Evolutionary conservation across 2,113 vertebrate species (phyloP).

Genomic region (Phrynosoma blainvillii): DNA sequence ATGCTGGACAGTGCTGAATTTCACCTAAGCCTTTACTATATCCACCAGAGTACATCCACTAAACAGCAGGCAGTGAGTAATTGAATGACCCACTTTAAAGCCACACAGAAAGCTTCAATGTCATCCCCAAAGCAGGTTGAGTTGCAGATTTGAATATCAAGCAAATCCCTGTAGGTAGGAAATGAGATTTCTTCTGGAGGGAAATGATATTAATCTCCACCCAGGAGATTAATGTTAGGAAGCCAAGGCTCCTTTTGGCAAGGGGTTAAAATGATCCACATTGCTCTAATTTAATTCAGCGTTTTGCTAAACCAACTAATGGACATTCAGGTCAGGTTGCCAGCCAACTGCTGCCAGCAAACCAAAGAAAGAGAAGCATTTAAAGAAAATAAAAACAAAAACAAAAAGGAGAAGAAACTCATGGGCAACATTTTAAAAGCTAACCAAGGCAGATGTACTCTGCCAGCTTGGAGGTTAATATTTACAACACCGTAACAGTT

Average conservation of each 20-base stretch:
- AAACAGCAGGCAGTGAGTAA: not conserved
- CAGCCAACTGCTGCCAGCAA: slow-evolving; percentile 37
- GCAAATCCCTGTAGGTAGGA: slow-evolving; percentile 40
- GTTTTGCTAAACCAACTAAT: slow-evolving; percentile 42
- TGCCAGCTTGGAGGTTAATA: slow-evolving; percentile 49
- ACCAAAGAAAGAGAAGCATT: not conserved
- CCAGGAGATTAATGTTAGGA: slow-evolving; percentile 35
- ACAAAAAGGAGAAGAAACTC: not conserved
- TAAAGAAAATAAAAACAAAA: not conserved
- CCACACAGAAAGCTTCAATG: not conserved
- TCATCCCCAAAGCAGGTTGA: slow-evolving; percentile 34
- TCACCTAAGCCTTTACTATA: slow-evolving; percentile 2
- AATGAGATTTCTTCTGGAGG: slow-evolving; percentile 38
- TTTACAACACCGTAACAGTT: slow-evolving; percentile 25
- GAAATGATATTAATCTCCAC: slow-evolving; percentile 34
- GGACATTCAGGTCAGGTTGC: slow-evolving; percentile 43
- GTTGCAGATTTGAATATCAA: slow-evolving; percentile 45
- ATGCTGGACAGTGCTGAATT: not conserved
- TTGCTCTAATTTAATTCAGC: slow-evolving; percentile 49
- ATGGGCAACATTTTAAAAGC: slow-evolving; percentile 40
- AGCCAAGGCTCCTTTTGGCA: not conserved
- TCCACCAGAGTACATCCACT: not conserved
- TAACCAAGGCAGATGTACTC: slow-evolving; percentile 10
- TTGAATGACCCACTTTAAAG: slow-evolving; percentile 32
- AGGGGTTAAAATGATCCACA: slow-evolving; percentile 28